phyloP scores from a whole-genome alignment of 2,113 vertebrate genomes.

The Grallaria varia region DNA sequence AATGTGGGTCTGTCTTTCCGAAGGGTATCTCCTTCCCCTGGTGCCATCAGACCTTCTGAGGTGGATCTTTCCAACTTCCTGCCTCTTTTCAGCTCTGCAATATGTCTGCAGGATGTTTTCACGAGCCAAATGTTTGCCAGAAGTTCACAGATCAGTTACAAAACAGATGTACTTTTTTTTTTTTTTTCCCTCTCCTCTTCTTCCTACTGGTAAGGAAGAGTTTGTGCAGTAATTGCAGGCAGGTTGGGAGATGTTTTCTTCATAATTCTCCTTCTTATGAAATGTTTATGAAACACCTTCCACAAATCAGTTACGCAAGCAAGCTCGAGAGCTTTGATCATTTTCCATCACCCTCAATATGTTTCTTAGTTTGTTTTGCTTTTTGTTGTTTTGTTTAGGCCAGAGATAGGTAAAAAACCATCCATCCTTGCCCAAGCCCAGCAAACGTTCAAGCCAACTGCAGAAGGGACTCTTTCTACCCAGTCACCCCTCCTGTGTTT shows the following conservation, averaged over 20 bases:
- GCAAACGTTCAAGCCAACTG: not conserved
- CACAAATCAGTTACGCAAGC: constrained; percentile 81
- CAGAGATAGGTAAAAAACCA: constrained; percentile 42
- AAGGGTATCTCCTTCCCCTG: not conserved
- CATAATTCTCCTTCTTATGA: constrained; percentile 82
- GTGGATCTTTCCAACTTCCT: not conserved
- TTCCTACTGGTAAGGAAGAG: constrained; percentile 75
- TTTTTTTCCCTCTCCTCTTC: not conserved
- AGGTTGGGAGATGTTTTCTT: constrained; percentile 82
- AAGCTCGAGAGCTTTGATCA: constrained; percentile 76
- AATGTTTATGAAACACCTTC: constrained; percentile 86
- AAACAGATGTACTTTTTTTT: constrained; percentile 65
- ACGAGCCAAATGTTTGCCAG: constrained; percentile 44
- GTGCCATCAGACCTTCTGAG: not conserved
- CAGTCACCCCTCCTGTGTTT: constrained; percentile 42
- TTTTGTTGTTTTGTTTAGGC: constrained; percentile 57
- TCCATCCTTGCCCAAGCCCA: not conserved
- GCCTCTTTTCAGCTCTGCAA: not conserved
- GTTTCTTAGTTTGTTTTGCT: constrained; percentile 69
- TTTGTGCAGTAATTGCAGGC: constrained; percentile 80
- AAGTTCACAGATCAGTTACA: constrained; percentile 72
- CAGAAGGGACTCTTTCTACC: constrained; percentile 16
- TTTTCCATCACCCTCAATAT: constrained; percentile 70
- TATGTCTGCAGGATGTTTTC: constrained; percentile 69
- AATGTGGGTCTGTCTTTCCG: accelerated